Base-by-base conservation (phyloP, 2,113 vertebrate species). In the Salminus brasiliensis region DNA sequence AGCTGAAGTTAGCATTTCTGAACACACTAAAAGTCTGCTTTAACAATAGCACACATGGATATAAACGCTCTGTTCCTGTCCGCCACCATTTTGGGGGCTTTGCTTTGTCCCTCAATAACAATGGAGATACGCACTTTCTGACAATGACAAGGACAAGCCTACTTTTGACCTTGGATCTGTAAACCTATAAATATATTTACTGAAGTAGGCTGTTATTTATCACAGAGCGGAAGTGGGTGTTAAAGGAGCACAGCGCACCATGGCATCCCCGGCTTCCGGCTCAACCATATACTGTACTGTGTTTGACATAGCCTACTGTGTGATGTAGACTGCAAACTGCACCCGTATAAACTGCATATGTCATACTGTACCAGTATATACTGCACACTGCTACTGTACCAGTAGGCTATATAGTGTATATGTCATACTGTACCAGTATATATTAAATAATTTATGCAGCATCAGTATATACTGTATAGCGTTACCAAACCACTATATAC, bases 41-140 rank as follows among this genome's bases (percentile, higher is more conserved):
- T 71, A 79, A 63, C 57, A 71, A n/a, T 53, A 57, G 45, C 21
- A 43, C n/a, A 74, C 72, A 36, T 43, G 27, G 23, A 60, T 27
- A 52, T 49, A 77, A 60, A 57, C 21, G 57, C 66, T 71, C 70
- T 80, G 84, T 88, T 91, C 81, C 81, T 73, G 74, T 83, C 29
- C 74, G 47, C 45, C n/a, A 59, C 73, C 81, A 71, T 73, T 86
- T 84, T 81, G 62, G 81, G 52, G 86, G 85, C 63, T 85, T 79
- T 76, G 73, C 86, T 88, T 90, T 91, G 90, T 89, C 91, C 83
- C 86, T 85, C 25, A 2, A 66, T 12, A 88, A 93, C 90, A 93
- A 93, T 90, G 80, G 85, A 55, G 80, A 67, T 81, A 81, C 65
- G 60, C 23, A 11, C 27, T 85, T 66, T 86, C 79, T 80, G 81